Evolutionary conservation across 2,113 vertebrate species (phyloP), one percentile per base, ranked within the genome.

Genomic region (Sialia sialis): DNA sequence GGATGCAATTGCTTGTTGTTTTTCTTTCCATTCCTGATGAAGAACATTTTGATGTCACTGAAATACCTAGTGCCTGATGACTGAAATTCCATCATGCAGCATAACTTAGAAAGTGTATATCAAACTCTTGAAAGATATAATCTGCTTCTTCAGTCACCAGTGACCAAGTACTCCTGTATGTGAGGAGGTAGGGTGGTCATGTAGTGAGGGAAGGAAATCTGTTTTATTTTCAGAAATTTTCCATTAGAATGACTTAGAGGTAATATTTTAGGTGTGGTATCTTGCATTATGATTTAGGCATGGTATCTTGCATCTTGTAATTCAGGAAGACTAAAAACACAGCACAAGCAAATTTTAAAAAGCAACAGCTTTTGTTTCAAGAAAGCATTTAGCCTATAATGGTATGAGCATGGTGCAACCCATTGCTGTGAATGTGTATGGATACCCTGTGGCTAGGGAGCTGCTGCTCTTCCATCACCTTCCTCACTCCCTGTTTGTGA

Each of bases 1-100:
- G 74, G 93, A 95, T 87, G 69, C 79, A 62, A 38, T 81, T 92
- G 68, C 86, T 68, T 66, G 68, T 60, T 56, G 72, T 67, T 95
- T 94, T 85, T 64, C n/a, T 63, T 95, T 84, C 51, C 17, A 8
- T 82, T 85, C 16, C 43, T 32, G 52, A 41, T 67, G 56, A 95
- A 76, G 56, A 84, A 30, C 12, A 63, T 87, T 84, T 73, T 89
- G 67, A 90, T 91, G 80, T 78, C 51, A 62, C 41, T 62, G 25
- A 75, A 87, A 72, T 43, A 77, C 49, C 12, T 78, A 77, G 46
- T 74, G 36, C 63, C 25, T 75, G 62, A 62, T 95, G 75, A 62
- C 19, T 90, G 68, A 91, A 90, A 78, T 76, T 66, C 39, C 30
- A 13, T 84, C 17, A 7, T 38, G 44, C 29, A 63, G 10, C 19